A percentile compares a stretch with the other conserved stretches of the same genome.
Evolutionary conservation across 2,113 vertebrate species (phyloP).

Genomic region (Heterocephalus glaber): DNA sequence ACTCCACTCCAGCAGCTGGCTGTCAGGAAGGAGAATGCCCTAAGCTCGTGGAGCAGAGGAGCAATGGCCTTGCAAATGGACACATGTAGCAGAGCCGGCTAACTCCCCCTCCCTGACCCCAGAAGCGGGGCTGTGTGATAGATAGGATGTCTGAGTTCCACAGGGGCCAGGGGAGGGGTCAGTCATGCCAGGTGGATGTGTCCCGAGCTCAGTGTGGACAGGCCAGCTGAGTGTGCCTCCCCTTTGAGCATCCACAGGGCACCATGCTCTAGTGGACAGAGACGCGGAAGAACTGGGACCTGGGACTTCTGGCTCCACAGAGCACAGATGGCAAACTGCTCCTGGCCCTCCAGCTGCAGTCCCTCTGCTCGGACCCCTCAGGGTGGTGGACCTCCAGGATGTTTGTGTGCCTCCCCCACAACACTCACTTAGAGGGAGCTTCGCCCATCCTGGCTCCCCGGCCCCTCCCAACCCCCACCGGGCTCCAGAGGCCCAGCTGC

Average conservation of each 20-base stretch:
- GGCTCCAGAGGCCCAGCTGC: neutral
- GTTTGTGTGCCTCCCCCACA: too few relatives aligned
- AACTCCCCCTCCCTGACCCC: neutral
- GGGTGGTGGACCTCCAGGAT: neutral
- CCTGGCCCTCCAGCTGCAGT: neutral
- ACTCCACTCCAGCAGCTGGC: neutral
- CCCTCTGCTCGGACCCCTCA: neutral
- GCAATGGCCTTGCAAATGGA: neutral
- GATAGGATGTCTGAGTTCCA: neutral
- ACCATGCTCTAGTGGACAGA: neutral
- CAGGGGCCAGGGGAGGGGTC: too few relatives aligned
- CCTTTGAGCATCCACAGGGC: neutral
- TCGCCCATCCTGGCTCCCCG: neutral
- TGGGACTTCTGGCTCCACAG: neutral
- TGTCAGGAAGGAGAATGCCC: neutral
- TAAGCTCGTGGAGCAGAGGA: neutral
- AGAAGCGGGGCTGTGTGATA: neutral
- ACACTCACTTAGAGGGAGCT: neutral
- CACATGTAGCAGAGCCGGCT: neutral
- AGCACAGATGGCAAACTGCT: neutral
- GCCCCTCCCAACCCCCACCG: neutral
- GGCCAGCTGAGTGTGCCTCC: neutral
- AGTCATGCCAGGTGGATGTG: accelerated
- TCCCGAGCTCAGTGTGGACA: neutral
- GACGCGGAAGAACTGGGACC: neutral